phyloP scores from a whole-genome alignment of 2,797 vertebrate species.

The Hippocampus kuda region DNA sequence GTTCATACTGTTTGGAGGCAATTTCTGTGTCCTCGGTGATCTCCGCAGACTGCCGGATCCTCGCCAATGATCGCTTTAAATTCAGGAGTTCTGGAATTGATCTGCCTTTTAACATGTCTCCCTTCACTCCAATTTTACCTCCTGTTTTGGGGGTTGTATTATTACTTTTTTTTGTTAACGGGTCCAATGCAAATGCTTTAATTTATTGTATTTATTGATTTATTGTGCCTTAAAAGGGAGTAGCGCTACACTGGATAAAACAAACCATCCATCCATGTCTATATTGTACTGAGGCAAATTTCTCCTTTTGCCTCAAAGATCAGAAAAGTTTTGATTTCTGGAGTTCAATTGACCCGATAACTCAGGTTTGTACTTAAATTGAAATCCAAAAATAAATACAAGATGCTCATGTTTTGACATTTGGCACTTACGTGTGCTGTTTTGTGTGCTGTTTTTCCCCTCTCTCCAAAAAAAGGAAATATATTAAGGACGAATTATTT shows the following conservation, averaged over 20 bases:
- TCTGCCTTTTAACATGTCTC: neutral
- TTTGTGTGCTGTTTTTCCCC: neutral
- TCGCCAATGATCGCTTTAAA: slow-evolving; percentile 1
- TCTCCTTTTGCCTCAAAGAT: neutral
- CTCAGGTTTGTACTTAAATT: neutral
- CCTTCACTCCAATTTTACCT: slow-evolving; percentile 24
- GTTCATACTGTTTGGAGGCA: neutral
- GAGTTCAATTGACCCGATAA: neutral
- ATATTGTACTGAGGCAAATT: neutral
- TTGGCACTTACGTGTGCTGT: neutral
- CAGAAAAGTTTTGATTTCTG: neutral
- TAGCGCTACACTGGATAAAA: neutral
- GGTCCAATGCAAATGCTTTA: slow-evolving; percentile 35
- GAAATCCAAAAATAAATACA: neutral
- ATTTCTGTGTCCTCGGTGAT: neutral
- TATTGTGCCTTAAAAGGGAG: slow-evolving; percentile 29
- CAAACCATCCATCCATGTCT: neutral
- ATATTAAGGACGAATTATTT: too few species aligned
- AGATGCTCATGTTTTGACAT: neutral
- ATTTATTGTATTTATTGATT: slow-evolving; percentile 51
- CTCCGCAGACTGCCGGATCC: neutral
- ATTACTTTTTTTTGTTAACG: slow-evolving; percentile 8
- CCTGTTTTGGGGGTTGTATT: slow-evolving; percentile 14
- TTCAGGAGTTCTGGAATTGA: neutral
- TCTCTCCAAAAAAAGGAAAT: neutral